Evolutionary conservation across 2,888 invertebrate species (phyloP), one percentile per base, ranked within the genome.

Genomic region (Liodrosophila aerea): DNA sequence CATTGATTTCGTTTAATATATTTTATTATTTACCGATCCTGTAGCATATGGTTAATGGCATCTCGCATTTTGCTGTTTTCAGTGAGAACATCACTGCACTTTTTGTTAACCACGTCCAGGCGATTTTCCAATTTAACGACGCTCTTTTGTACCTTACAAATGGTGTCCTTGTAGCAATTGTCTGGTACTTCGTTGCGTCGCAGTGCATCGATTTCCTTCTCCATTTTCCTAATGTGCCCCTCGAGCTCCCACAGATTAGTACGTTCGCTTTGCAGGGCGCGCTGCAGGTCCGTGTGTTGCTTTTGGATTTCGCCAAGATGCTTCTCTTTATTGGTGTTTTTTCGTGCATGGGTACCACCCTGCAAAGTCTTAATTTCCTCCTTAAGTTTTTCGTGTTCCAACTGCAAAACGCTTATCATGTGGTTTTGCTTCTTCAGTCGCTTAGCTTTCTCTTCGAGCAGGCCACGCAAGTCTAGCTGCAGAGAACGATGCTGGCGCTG

Each of bases 21-120:
- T 12, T 34, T 2, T 12, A 12, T 18, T 16, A 9, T 67, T 85
- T 85, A 93, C 94, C 94, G 92, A 89, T 97, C 97, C 63, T 94
- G 93, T 0, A 97, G 89, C 72, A 97, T 92, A 67, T 95, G 93
- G 85, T 97, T 95, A 45, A 98, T 97, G 78, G 95, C 94, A 8
- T 94, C 92, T 16, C 97, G 91, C 81, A 96, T 91, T 73, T 92
- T 92, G 50, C 92, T 91, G 88, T 96, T 97, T 60, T 94, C 93
- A 1, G 94, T 92, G 60, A 95, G 92, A 13, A 95, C 93, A 2
- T 92, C 91, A 88, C 95, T 95, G 87, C 95, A 95, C 81, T 93
- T 93, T 86, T 94, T 94, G 81, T 94, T 94, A 1, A 93, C 93
- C 1, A 94, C 94, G 84, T 95, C 94, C 18, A 95, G 90, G 0